Evolutionary conservation across 92 coral and sea anemone species (phyloP).

Genomic region (Epizoanthus stellaris): DNA sequence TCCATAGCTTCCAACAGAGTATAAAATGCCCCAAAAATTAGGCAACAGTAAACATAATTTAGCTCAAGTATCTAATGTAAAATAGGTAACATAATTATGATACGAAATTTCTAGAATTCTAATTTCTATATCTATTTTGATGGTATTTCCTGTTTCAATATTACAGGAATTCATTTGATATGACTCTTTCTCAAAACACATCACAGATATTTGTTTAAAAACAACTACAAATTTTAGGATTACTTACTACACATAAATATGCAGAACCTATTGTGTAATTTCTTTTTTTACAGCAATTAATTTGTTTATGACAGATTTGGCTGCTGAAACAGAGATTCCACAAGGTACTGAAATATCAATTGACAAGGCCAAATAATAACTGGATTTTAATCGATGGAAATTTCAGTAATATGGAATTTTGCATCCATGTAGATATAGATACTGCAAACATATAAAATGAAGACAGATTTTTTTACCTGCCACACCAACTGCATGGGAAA

Average conservation of each 20-base stretch:
- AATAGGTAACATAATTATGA: background rate
- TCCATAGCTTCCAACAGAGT: background rate
- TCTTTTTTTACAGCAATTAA: background rate
- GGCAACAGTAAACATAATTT: constrained; percentile 2
- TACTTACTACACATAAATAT: background rate
- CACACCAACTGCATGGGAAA: constrained; percentile 3
- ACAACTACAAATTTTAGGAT: background rate
- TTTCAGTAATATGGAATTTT: background rate
- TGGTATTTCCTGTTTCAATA: constrained; percentile 43
- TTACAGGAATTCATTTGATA: constrained; percentile 15
- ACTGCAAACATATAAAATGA: background rate
- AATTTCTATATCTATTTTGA: background rate
- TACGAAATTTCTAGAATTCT: constrained; percentile 13
- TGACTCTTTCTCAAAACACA: background rate
- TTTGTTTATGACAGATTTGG: background rate
- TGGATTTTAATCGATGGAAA: constrained; percentile 9
- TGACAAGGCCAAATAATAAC: background rate
- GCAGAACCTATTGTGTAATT: background rate
- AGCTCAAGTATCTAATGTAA: background rate
- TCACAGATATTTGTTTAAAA: background rate
- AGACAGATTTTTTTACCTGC: background rate
- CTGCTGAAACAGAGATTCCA: constrained; percentile 6
- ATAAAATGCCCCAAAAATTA: background rate
- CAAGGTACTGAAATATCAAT: constrained; percentile 22
- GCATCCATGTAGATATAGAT: background rate